Conservation (phyloP, 2,888 invertebrate species). For the Beris chalybata region DNA sequence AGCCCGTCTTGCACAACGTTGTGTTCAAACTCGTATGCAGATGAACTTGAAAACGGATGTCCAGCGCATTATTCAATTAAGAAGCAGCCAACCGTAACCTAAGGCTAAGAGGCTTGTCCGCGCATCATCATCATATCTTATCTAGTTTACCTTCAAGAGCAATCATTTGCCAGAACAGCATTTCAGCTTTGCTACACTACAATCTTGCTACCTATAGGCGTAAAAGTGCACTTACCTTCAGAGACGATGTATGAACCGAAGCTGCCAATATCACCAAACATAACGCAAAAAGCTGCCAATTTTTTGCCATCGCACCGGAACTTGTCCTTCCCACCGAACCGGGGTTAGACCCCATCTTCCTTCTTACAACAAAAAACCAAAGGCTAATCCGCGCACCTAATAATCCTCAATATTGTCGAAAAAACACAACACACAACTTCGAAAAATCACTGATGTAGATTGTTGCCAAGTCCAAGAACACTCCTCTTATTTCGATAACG, state of each 20-base stretch:
- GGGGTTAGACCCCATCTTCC: constrained; percentile 21
- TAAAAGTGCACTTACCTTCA: constrained; percentile 25
- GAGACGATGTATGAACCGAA: constrained; percentile 8
- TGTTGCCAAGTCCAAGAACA: no score
- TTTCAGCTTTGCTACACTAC: no score
- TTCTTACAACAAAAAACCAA: background rate
- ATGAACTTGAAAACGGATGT: constrained; percentile 33
- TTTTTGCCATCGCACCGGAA: constrained; percentile 14
- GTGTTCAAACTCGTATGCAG: constrained; percentile 15
- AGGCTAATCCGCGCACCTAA: no score
- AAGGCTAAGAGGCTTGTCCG: no score
- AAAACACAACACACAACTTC: no score
- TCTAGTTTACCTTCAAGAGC: constrained; percentile 19
- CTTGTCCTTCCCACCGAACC: constrained; percentile 19
- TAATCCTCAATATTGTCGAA: no score
- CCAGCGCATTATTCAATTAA: constrained; percentile 30
- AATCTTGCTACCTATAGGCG: no score
- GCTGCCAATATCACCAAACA: constrained; percentile 21
- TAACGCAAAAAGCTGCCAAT: constrained; percentile 14
- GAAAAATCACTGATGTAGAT: no score
- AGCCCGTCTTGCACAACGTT: no score
- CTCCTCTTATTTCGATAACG: no score
- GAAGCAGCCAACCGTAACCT: constrained; percentile 4
- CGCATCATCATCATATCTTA: no score
- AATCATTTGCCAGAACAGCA: constrained; percentile 7